phyloP scores from a whole-genome alignment of 30 jellyfish, hydroid and myxozoan species.

The Cassiopea xamachana region DNA sequence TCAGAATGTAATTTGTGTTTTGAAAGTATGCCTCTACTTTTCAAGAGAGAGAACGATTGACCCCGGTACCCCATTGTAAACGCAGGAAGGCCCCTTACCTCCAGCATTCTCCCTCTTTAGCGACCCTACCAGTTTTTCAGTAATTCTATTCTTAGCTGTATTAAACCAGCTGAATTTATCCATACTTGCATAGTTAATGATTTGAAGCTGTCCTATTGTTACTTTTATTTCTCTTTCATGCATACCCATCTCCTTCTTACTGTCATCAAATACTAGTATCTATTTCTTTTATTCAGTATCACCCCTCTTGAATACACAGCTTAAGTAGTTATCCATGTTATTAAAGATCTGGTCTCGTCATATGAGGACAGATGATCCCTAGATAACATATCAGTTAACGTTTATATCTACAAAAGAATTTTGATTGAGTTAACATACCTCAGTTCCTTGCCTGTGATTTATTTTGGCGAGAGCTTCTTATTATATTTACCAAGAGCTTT shows the following conservation, averaged over 20 bases:
- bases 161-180: no score
- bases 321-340: not conserved
- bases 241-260: not conserved
- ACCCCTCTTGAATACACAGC: not conserved
- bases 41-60: no score
- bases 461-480: not conserved
- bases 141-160: no score
- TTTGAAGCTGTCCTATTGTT: no score
- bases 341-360: not conserved
- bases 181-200: no score
- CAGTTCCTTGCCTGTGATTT: not conserved
- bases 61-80: no score
- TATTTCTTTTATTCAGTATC: not conserved
- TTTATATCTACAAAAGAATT: not conserved
- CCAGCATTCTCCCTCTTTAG: no score
- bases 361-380: not conserved
- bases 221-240: not conserved
- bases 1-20: no score
- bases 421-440: not conserved
- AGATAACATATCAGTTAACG: not conserved
- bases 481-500: not conserved
- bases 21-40: no score
- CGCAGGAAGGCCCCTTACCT: no score
- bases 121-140: not conserved
- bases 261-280: not conserved